Evolutionary conservation across 2,113 vertebrate genomes (phyloP).

Genomic region (Acinonyx jubatus): DNA sequence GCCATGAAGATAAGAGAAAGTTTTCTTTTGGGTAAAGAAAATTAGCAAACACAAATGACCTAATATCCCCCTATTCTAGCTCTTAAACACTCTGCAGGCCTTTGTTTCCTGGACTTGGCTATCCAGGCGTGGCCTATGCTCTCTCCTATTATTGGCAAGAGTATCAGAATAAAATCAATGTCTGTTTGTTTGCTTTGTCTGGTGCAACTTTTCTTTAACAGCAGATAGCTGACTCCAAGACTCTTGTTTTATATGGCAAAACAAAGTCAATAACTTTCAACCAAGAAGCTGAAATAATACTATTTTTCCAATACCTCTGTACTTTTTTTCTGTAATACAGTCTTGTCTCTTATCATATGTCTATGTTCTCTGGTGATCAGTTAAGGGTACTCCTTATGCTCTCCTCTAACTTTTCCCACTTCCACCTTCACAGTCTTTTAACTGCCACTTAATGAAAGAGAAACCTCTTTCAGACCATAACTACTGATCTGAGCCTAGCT

Average conservation of each 20-base stretch:
- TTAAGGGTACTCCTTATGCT: background rate
- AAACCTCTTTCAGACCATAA: background rate
- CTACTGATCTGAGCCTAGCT: background rate
- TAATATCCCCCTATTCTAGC: background rate
- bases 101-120: background rate
- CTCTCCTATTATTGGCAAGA: background rate
- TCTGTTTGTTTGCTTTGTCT: background rate
- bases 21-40: background rate
- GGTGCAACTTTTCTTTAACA: background rate
- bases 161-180: background rate
- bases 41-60: background rate
- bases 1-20: background rate
- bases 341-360: background rate
- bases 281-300: background rate
- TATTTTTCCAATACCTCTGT: background rate
- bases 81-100: background rate
- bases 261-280: background rate
- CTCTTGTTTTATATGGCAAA: background rate
- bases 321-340: background rate
- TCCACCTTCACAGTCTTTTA: background rate
- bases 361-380: background rate
- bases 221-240: background rate
- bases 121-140: accelerated
- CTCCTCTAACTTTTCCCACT: background rate
- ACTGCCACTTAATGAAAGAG: background rate